Conservation (phyloP, 2,888 invertebrate species). For the Bhutanitis thaidina region DNA sequence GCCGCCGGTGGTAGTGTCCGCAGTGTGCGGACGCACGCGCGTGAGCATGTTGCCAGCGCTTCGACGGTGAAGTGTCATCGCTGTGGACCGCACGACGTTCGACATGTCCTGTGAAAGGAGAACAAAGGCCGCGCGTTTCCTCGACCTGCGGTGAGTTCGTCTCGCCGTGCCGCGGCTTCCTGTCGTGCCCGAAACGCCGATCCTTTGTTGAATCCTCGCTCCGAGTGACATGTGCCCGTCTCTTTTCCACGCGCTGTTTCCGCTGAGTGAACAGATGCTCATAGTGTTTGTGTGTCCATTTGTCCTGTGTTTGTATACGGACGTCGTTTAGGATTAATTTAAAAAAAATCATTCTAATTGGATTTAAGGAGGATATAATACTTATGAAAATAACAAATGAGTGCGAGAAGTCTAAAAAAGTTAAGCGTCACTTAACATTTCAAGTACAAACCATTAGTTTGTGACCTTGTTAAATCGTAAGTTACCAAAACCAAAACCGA, state of each 20-base stretch:
- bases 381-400: conserved; percentile 19
- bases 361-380: too few relatives aligned
- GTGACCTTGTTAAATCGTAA: conserved; percentile 62
- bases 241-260: conserved; percentile 63
- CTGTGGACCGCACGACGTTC: conserved; percentile 57
- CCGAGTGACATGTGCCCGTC: conserved; percentile 63
- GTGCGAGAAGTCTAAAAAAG: conserved; percentile 31
- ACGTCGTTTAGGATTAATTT: conserved; percentile 29
- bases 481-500: conserved; percentile 60
- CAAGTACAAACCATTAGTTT: conserved; percentile 61
- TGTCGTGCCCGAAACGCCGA: conserved; percentile 50
- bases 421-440: conserved; percentile 43
- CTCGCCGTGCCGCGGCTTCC: conserved; percentile 55
- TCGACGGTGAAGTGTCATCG: conserved; percentile 67
- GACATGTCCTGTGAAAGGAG: conserved; percentile 78
- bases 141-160: conserved; percentile 77
- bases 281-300: conserved; percentile 40
- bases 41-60: conserved; percentile 64
- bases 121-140: conserved; percentile 74
- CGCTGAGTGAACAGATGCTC: conserved; percentile 47
- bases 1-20: conserved; percentile 75
- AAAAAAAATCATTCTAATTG: conserved; percentile 28
- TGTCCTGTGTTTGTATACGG: conserved; percentile 34
- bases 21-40: conserved; percentile 65
- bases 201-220: conserved; percentile 71